Percentiles rank a stretch among this genome's conserved stretches.
phyloP scores from a whole-genome alignment of 1,140 invertebrate genomes.

The Drosophila repletoides region DNA sequence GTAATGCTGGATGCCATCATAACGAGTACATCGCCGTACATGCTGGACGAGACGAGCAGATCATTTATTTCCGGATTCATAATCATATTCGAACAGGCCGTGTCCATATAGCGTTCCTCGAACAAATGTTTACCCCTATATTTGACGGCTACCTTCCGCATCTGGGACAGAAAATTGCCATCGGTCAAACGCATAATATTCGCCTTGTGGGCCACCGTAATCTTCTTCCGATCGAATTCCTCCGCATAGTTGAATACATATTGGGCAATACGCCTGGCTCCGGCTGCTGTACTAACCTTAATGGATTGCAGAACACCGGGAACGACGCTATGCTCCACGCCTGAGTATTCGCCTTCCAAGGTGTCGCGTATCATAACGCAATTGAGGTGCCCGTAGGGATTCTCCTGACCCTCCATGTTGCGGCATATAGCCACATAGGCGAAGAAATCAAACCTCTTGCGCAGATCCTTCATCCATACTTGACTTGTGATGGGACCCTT shows the following conservation, averaged over 20 bases:
- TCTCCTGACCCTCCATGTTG: conserved; percentile 33
- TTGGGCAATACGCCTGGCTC: conserved; percentile 34
- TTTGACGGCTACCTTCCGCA: conserved; percentile 28
- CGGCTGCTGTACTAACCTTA: conserved; percentile 53
- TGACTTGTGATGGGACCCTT: conserved; percentile 39
- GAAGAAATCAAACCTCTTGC: conserved; percentile 44
- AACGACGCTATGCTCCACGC: conserved; percentile 60
- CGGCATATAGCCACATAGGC: conserved; percentile 45
- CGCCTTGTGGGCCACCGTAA: conserved; percentile 65
- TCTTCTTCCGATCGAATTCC: conserved; percentile 30
- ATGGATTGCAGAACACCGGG: conserved; percentile 62
- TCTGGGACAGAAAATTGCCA: conserved; percentile 51
- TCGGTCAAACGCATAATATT: conserved; percentile 65
- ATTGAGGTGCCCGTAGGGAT: conserved; percentile 38
- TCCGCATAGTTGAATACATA: conserved; percentile 48
- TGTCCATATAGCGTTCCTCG: conserved; percentile 66
- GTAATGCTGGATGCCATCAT: conserved; percentile 46
- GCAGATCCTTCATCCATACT: conserved; percentile 22
- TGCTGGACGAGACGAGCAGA: conserved; percentile 57
- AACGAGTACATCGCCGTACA: conserved; percentile 63
- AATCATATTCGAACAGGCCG: conserved; percentile 38
- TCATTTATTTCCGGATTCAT: conserved; percentile 35
- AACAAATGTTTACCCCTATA: neutral
- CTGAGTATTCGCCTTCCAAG: conserved; percentile 63
- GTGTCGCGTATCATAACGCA: conserved; percentile 56